Evolutionary conservation across 2,113 vertebrate genomes (phyloP).

Genomic region (Scomber scombrus): DNA sequence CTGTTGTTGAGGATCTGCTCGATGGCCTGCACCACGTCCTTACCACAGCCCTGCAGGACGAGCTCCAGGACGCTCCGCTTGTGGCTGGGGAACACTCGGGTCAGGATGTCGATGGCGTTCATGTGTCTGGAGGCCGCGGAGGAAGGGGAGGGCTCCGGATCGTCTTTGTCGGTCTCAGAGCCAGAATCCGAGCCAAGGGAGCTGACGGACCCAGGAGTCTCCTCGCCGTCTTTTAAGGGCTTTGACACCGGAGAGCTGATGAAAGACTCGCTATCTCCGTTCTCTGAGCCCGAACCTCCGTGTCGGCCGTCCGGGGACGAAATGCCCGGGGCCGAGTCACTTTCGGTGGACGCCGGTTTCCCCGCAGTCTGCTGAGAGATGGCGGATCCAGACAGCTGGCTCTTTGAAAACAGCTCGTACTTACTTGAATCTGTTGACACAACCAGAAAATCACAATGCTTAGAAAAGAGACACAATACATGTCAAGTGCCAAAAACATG

Average conservation of each 20-base stretch:
- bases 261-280: conserved; percentile 93
- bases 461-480: not conserved
- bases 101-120: conserved; percentile 98
- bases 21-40: conserved; percentile 98
- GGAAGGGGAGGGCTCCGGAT: conserved; percentile 89
- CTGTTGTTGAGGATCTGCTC: conserved; percentile 98
- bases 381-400: conserved; percentile 86
- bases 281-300: conserved; percentile 93
- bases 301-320: conserved; percentile 94
- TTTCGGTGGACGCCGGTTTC: conserved; percentile 90
- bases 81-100: conserved; percentile 97
- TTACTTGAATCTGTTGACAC: conserved; percentile 90
- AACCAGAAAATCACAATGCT: conserved; percentile 12
- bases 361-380: conserved; percentile 87
- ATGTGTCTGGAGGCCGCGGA: conserved; percentile 89
- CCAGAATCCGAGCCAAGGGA: conserved; percentile 96
- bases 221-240: conserved; percentile 88
- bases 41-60: conserved; percentile 96
- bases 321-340: conserved; percentile 91
- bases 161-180: conserved; percentile 95
- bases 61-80: conserved; percentile 96
- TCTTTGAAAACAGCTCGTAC: conserved; percentile 95
- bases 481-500: not conserved
- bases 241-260: conserved; percentile 92
- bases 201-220: conserved; percentile 92